A percentile compares a stretch with the other conserved stretches of the same genome.
phyloP scores from a whole-genome alignment of 1,140 invertebrate genomes.

The Spodoptera litura region DNA sequence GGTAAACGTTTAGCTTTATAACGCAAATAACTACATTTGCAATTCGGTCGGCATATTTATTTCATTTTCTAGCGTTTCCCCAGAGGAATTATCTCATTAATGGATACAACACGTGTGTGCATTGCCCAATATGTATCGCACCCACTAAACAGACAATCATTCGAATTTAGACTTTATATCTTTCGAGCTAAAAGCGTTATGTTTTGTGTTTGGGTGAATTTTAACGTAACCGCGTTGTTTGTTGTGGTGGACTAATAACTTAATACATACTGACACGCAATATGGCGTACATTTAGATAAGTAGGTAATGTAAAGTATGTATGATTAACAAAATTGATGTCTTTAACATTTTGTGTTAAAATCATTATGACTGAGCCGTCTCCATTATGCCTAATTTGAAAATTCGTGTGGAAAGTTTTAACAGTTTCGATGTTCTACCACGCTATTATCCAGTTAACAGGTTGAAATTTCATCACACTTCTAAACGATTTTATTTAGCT shows the following conservation, averaged over 20 bases:
- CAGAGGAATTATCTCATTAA: constrained; percentile 63
- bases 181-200: constrained; percentile 5
- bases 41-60: constrained; percentile 56
- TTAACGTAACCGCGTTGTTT: constrained; percentile 36
- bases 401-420: too few species aligned
- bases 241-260: constrained; percentile 50
- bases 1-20: constrained; percentile 41
- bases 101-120: constrained; percentile 55
- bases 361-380: not conserved
- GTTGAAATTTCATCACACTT: too few species aligned
- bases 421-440: not conserved
- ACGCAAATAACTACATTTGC: constrained; percentile 55
- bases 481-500: too few species aligned
- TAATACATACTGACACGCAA: constrained; percentile 49
- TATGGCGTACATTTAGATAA: constrained; percentile 28
- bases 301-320: constrained; percentile 4
- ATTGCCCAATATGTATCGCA: constrained; percentile 39
- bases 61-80: constrained; percentile 55
- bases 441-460: too few species aligned
- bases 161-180: constrained; percentile 39
- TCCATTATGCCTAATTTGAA: constrained; percentile 1
- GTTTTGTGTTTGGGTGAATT: constrained; percentile 2
- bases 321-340: constrained; percentile 29
- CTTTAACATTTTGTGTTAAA: constrained; percentile 11
- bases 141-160: constrained; percentile 23